Base-by-base conservation (phyloP, 2,113 vertebrate genomes). In the Thamnaconus septentrionalis region DNA sequence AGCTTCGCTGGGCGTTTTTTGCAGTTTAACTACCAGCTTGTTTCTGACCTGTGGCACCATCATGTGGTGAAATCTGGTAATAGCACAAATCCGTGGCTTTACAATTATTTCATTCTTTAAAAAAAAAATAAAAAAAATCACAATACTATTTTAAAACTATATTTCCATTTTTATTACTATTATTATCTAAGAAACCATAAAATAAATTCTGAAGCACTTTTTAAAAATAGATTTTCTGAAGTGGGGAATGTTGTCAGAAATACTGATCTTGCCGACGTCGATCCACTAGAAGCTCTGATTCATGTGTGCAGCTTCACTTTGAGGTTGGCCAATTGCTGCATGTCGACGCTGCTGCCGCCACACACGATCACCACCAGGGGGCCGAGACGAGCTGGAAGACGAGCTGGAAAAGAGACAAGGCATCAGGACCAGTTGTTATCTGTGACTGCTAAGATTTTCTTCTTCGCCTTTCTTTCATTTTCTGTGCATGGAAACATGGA, bases 321-420 rank as follows among this genome's bases (percentile, higher is more conserved):
- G 42, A 92, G 85, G 47, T 68, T 43, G 47, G 55, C 57, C 5
- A 94, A 85, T 12, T 92, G 84, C 53, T 88, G 56, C 66, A 72
- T 61, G 77, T 90, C 78, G n/a, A 94, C 54, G 56, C 86, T 84
- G 83, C 92, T 88, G 75, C 92, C 93, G 2, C 92, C 92, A 2
- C 93, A 94, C 56, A 93, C 93, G 0, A 93, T 87, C 59, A 94
- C 66, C 71, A 94, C 65, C 69, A 94, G 82, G 46, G 90, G 84
- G 59, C 75, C 83, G 11, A 87, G 59, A 1, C 45, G 75, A 59
- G 71, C 50, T 0, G 84, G 78, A 46, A 93, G 85, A 0, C 73
- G 84, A 10, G 89, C 88, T 88, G 18, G 3, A 41, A 55, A 31
- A n/a, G 12, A 31, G 6, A 6, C 10, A 6, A 11, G 0, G 4